These are phyloP conservation scores for Anguilla obscura DNA, from an alignment of 2,797 vertebrate species.

Conservation along the genomic window DNA sequence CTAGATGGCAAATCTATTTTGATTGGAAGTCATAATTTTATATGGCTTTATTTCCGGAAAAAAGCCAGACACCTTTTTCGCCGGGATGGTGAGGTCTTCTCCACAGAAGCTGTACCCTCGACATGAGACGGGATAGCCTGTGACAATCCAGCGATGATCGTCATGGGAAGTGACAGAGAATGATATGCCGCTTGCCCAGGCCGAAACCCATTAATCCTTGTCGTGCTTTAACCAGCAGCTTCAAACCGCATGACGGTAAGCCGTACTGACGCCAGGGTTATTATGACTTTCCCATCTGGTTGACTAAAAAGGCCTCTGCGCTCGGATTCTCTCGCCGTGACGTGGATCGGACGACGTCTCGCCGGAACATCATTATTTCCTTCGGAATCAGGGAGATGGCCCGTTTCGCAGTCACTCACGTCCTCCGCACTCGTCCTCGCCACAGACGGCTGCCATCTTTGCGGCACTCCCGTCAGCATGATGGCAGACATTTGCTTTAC, in stretches of 20 bases:
- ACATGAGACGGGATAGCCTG: conserved; percentile 10
- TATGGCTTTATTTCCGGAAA: background rate
- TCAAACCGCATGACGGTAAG: conserved; percentile 37
- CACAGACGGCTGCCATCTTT: conserved; percentile 51
- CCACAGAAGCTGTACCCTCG: conserved; percentile 19
- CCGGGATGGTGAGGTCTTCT: background rate
- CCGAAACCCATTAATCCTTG: conserved; percentile 30
- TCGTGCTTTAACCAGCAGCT: conserved; percentile 23
- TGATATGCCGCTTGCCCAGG: conserved; percentile 23
- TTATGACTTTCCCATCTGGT: conserved; percentile 53
- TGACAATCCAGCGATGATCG: conserved; percentile 23
- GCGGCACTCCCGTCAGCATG: conserved; percentile 49
- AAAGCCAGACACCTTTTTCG: background rate
- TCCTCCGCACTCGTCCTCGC: conserved; percentile 50
- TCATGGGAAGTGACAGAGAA: conserved; percentile 35
- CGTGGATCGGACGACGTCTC: conserved; percentile 5
- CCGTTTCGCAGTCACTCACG: conserved; percentile 62
- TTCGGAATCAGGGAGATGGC: conserved; percentile 61
- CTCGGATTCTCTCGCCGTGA: conserved; percentile 1
- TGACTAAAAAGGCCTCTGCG: conserved; percentile 15
- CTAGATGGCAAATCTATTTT: too few species aligned
- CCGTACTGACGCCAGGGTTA: conserved; percentile 52
- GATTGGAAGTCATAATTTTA: background rate
- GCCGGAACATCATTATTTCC: conserved; percentile 62
- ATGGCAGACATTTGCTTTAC: conserved; percentile 37